These are phyloP conservation scores for Callocephalon fimbriatum DNA, from an alignment of 2,113 vertebrate species.

Conservation along the genomic window DNA sequence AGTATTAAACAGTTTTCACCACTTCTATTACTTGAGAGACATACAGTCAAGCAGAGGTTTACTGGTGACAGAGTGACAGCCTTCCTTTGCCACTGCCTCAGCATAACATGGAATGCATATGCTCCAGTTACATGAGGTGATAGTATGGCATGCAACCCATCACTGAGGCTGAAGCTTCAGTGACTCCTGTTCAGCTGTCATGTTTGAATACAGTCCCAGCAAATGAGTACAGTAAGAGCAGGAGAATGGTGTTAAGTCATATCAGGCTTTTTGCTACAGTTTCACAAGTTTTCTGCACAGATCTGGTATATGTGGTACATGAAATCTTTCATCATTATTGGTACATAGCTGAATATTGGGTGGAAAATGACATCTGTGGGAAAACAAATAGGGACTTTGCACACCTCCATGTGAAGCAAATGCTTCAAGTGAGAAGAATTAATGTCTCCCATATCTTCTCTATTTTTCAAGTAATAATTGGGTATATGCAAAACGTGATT, in stretches of 20 bases:
- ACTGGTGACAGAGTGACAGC: not conserved
- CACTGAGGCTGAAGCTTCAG: not conserved
- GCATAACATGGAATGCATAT: not conserved
- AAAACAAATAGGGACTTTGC: not conserved
- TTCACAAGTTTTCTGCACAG: not conserved
- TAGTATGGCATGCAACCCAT: not conserved
- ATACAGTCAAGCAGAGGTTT: not conserved
- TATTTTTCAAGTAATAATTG: not conserved
- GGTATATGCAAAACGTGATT: not conserved
- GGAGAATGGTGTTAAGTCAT: not conserved
- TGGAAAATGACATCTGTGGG: not conserved
- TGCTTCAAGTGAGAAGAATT: not conserved
- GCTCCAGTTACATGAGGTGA: not conserved
- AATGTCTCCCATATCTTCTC: not conserved
- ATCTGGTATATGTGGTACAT: not conserved
- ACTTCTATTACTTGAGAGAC: not conserved
- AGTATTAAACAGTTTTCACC: not conserved
- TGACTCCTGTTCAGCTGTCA: not conserved
- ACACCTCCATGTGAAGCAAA: not conserved
- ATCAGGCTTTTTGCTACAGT: not conserved
- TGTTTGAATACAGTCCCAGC: not conserved
- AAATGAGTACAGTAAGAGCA: not conserved
- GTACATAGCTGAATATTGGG: not conserved
- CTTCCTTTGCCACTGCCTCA: not conserved
- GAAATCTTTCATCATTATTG: not conserved